phyloP scores from a whole-genome alignment of 2,797 vertebrate species.

The Kryptopterus vitreolus region DNA sequence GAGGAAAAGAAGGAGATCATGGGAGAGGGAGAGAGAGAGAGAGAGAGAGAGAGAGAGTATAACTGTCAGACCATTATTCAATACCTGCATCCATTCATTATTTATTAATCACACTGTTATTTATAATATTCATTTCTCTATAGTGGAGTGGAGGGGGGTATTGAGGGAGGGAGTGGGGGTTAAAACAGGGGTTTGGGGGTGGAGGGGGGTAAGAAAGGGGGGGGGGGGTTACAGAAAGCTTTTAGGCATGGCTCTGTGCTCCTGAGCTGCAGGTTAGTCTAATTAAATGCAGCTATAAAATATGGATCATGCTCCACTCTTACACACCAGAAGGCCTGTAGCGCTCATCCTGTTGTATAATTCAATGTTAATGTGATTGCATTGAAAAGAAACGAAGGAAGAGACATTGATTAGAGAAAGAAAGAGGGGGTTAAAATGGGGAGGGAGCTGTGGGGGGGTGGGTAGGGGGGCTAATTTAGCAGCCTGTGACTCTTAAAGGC shows the following conservation, averaged over 20 bases:
- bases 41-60: neutral
- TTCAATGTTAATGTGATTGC: constrained; percentile 43
- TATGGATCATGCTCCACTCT: constrained; percentile 25
- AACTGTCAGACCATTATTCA: constrained; percentile 16
- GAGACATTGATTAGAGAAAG: constrained; percentile 40
- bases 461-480: neutral
- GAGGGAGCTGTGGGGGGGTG: too few species aligned
- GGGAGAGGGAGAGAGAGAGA: neutral
- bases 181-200: too few species aligned
- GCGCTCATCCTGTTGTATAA: constrained; percentile 36
- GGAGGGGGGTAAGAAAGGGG: too few species aligned
- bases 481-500: neutral
- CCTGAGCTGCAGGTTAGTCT: constrained; percentile 44
- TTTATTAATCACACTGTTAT: constrained; percentile 48
- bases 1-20: neutral
- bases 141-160: neutral
- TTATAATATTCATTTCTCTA: constrained; percentile 50
- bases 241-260: constrained; percentile 24
- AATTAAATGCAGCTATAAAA: constrained; percentile 58
- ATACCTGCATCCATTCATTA: constrained; percentile 18
- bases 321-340: constrained; percentile 19
- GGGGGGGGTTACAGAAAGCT: constrained; percentile 17
- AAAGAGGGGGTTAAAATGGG: too few species aligned
- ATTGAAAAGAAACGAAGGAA: constrained; percentile 41
- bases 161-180: too few species aligned